Evolutionary conservation across 2,797 vertebrate species (phyloP), one percentile per base, ranked within the genome.

Genomic region (Parauchenoglanis ngamensis): DNA sequence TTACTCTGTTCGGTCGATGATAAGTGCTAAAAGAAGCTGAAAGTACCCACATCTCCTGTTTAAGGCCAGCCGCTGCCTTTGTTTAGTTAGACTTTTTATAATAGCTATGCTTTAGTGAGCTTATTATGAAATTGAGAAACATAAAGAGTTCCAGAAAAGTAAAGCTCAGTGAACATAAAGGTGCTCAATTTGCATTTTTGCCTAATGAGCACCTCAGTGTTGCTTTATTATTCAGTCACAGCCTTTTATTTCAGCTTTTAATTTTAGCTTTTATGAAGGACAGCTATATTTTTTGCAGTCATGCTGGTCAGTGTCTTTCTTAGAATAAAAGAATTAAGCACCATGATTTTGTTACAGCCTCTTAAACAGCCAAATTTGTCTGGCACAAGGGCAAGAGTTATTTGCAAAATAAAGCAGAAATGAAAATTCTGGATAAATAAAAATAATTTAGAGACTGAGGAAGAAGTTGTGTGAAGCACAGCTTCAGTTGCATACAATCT

Each of bases 101-200:
- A 81, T 88, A 56, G 83, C 88, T 91, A 77, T 75, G 73, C 87
- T 88, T 88, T 35, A 25, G 46, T 86, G 86, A 89, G 89, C 87
- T 91, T 86, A 86, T 92, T 91, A 91, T 85, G 87, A 84, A 89
- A 89, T 89, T 89, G 88, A 65, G 89, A 57, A 83, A 85, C 54
- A 21, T 44, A 54, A 46, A 85, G 12, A 72, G 31, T 35, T 65
- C 8, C 65, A 75, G 88, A 86, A 88, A 84, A 88, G 84, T 87
- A 86, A 88, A 88, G 79, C 54, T 63, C 70, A 81, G 76, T 77
- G 81, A 84, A 88, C 82, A 89, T 84, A 84, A 88, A 88, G 70
- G 56, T 56, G 19, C 28, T 77, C 40, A 67, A 87, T 89, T 85
- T 90, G 87, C 85, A 90, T 88, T 88, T 86, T 88, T 84, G 56